Evolutionary conservation across 2,797 vertebrate genomes (phyloP).

Genomic region (Bucorvus abyssinicus): DNA sequence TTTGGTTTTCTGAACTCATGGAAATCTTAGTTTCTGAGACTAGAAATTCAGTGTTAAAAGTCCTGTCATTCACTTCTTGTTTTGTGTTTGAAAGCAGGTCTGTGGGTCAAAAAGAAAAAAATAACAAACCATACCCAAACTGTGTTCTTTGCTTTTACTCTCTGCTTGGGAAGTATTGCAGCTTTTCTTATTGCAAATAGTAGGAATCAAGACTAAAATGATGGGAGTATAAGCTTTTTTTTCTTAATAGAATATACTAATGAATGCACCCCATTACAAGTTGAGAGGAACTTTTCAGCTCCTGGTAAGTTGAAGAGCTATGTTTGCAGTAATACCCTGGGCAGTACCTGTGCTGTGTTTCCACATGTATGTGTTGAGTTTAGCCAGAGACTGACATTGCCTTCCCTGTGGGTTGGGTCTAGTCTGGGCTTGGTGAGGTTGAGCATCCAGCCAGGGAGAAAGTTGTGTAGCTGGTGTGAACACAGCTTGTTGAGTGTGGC

Average conservation of each 20-base stretch:
- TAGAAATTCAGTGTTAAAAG: background rate
- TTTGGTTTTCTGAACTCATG: background rate
- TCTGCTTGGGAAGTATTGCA: background rate
- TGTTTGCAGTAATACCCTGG: background rate
- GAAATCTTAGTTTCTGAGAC: background rate
- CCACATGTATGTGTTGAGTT: fast-evolving
- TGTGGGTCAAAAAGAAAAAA: background rate
- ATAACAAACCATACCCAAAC: background rate
- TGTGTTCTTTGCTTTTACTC: background rate
- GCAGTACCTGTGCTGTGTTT: background rate
- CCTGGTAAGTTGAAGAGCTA: background rate
- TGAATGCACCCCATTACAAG: fast-evolving
- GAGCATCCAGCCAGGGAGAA: background rate
- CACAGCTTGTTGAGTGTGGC: background rate
- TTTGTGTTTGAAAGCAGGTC: background rate
- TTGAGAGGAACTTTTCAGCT: background rate
- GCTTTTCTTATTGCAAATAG: background rate
- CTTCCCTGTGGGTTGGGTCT: background rate
- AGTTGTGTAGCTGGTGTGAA: background rate
- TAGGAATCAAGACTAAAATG: background rate
- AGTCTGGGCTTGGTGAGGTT: background rate
- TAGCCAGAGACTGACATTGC: background rate
- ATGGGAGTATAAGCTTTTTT: background rate
- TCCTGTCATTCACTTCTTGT: background rate
- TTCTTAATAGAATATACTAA: background rate